These are phyloP conservation scores for Plodia interpunctella DNA, from an alignment of 1,140 invertebrate genomes.

Conservation along the genomic window DNA sequence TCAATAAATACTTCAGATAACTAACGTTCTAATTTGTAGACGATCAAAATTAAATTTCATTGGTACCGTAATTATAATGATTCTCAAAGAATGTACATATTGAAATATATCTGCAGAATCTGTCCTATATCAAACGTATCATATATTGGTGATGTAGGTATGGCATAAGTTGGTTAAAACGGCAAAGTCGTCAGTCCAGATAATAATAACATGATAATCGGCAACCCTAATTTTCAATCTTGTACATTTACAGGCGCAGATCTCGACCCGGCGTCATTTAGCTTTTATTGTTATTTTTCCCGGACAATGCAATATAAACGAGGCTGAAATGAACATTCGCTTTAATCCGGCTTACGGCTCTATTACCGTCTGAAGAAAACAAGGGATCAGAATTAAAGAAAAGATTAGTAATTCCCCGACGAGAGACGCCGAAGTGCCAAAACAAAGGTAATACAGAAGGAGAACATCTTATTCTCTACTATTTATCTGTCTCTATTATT, in stretches of 20 bases:
- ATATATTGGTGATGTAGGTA: too few species aligned
- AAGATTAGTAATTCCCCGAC: conserved; percentile 39
- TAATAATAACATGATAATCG: background rate
- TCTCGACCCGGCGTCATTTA: conserved; percentile 13
- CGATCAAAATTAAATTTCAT: too few species aligned
- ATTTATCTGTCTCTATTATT: background rate
- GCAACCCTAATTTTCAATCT: conserved; percentile 12
- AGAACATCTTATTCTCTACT: background rate
- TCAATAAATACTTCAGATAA: too few species aligned
- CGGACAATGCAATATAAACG: conserved; percentile 27
- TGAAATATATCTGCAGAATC: too few species aligned
- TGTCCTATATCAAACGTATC: too few species aligned
- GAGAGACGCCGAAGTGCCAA: conserved; percentile 12
- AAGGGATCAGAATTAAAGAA: conserved; percentile 62
- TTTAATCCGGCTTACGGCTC: conserved; percentile 33
- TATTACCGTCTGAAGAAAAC: conserved; percentile 34
- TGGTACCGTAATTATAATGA: too few species aligned
- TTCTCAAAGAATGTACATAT: too few species aligned
- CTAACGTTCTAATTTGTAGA: too few species aligned
- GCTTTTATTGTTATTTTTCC: conserved; percentile 16
- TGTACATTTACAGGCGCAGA: background rate
- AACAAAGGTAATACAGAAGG: background rate
- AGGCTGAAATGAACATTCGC: conserved; percentile 26
- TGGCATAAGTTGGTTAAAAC: background rate
- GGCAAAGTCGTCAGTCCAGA: background rate